phyloP scores from a whole-genome alignment of 2,888 invertebrate species.

The Ichneumoninae sp. region DNA sequence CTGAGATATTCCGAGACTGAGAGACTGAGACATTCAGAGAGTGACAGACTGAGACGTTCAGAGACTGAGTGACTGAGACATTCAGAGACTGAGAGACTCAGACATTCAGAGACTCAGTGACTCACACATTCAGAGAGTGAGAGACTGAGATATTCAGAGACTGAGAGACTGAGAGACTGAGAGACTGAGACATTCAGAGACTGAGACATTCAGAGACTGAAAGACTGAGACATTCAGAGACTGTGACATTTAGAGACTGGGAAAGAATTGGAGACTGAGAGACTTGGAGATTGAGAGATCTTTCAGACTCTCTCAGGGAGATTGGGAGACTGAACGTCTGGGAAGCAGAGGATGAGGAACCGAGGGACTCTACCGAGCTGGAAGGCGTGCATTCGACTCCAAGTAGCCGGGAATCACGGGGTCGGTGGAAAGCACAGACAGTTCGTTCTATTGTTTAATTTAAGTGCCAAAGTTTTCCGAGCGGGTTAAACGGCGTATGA shows the following conservation, averaged over 20 bases:
- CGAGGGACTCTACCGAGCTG: slow-evolving; percentile 42
- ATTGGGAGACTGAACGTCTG: slow-evolving; percentile 19
- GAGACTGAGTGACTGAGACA: background rate
- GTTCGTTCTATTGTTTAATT: slow-evolving; percentile 83
- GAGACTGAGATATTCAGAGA: background rate
- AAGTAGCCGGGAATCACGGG: slow-evolving; percentile 32
- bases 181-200: background rate
- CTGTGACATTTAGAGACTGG: too few relatives aligned
- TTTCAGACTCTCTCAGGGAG: background rate
- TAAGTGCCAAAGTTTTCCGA: slow-evolving; percentile 82
- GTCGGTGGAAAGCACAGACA: slow-evolving; percentile 55
- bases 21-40: background rate
- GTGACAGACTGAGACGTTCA: background rate
- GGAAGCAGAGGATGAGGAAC: slow-evolving; percentile 58
- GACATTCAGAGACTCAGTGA: background rate
- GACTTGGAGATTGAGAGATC: background rate
- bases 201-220: background rate
- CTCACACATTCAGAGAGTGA: background rate
- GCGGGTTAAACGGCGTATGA: slow-evolving; percentile 81
- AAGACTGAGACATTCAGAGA: background rate
- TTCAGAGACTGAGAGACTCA: background rate
- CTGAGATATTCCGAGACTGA: background rate
- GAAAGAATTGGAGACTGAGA: background rate
- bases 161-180: background rate
- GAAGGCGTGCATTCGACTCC: slow-evolving; percentile 78